Conservation (phyloP, 2,113 vertebrate species). For the Meles meles region DNA sequence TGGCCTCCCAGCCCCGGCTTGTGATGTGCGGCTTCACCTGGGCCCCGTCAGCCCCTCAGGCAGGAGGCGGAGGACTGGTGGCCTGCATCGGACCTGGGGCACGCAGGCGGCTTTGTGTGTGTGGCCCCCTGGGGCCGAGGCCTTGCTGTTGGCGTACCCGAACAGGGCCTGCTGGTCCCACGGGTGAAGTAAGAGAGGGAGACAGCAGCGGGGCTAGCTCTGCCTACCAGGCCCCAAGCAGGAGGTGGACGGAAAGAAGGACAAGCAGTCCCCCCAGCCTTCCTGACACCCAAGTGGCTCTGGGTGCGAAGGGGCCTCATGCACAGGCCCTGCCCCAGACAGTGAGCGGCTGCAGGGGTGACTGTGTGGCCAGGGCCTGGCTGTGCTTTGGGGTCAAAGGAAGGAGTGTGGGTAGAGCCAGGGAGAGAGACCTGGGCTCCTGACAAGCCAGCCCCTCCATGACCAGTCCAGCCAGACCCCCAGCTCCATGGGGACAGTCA, state of each 20-base stretch:
- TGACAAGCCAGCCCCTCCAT: neutral
- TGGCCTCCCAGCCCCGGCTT: neutral
- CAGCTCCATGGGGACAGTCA: neutral
- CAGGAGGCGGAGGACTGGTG: neutral
- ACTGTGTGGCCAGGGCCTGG: neutral
- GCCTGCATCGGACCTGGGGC: neutral
- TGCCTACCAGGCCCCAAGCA: neutral
- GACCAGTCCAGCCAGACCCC: neutral
- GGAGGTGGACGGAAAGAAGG: rapidly evolving
- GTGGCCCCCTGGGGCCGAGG: neutral
- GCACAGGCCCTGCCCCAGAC: neutral
- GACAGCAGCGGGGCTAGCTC: neutral
- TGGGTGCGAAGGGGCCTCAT: neutral
- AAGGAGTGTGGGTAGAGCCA: neutral
- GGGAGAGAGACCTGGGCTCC: neutral
- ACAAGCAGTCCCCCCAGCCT: neutral
- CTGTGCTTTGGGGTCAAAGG: neutral
- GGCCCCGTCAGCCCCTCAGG: neutral
- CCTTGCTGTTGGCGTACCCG: neutral
- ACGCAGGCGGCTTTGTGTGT: neutral
- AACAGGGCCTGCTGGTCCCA: neutral
- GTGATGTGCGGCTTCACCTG: neutral
- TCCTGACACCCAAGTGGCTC: neutral
- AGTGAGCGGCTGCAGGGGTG: neutral
- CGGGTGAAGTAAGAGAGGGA: rapidly evolving